Evolutionary conservation across 2,888 invertebrate genomes (phyloP), one percentile per base, ranked within the genome.

Genomic region (Perizoma affinitatum): DNA sequence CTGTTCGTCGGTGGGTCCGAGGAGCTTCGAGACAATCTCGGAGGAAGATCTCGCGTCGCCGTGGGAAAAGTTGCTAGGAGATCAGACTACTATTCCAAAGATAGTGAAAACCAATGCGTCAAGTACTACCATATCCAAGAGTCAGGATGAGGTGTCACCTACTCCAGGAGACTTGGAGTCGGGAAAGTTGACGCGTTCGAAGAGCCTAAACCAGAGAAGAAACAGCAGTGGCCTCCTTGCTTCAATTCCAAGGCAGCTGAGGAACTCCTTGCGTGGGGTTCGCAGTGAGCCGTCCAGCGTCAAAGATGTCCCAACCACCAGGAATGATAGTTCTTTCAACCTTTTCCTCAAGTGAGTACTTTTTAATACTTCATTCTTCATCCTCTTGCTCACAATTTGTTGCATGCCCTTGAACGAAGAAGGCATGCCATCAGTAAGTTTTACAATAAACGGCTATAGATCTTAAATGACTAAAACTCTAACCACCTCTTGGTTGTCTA

Each of bases 181-280:
- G 53, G 88, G 78, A 67, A 86, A 87, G 76, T 73, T 93, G 74
- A 90, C 86, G 67, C 84, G 92, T 55, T 92, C 92, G 47, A 92
- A 90, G 77, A 92, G 91, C 73, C 80, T 92, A 62, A 92, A 89
- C 73, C 92, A 90, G 72, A 85, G 90, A 57, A 87, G 90, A 75
- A 90, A 87, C 72, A 91, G 90, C 75, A 90, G 93, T 59, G 93
- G 94, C 66, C 83, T 94, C 42, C 85, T 94, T 66, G 91, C 90
- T 58, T 87, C 93, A 42, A 87, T 94, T 71, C 93, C 93, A 66
- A 88, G 89, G 74, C 93, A 91, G 72, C 86, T 93, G 70, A 84
- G 92, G 66, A 85, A 88, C 64, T 93, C 93, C 47, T 86, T 93
- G 60, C 88, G 93, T 53, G 93, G 87, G 48, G 84, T 93, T 73